Evolutionary conservation across 2,888 invertebrate species (phyloP).

Genomic region (Ochropacha duplaris): DNA sequence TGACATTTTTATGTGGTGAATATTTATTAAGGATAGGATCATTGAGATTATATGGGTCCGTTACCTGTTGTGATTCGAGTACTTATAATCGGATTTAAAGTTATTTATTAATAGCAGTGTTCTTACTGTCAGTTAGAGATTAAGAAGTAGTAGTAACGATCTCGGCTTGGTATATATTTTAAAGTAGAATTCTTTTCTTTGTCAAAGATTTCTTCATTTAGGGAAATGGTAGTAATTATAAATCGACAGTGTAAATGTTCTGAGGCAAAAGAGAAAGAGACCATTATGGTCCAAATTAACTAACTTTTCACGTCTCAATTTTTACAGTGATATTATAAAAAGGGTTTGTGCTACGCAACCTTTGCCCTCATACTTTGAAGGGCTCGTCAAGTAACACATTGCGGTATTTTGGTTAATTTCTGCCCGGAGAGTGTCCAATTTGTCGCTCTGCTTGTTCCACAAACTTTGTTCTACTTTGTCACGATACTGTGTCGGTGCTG

Average conservation of each 20-base stretch:
- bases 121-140: too few species aligned
- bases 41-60: background rate
- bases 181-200: too few species aligned
- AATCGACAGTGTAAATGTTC: too few species aligned
- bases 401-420: constrained; percentile 31
- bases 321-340: background rate
- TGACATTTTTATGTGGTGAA: background rate
- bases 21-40: background rate
- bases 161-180: too few species aligned
- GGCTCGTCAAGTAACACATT: constrained; percentile 22
- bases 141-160: too few species aligned
- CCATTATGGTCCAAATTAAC: too few species aligned
- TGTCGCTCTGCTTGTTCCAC: constrained; percentile 36
- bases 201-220: too few species aligned
- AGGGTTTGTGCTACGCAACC: background rate
- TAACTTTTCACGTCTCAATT: background rate
- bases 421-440: constrained; percentile 35
- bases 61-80: too few species aligned
- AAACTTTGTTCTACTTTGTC: constrained; percentile 29
- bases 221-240: too few species aligned
- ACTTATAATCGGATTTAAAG: background rate
- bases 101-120: too few species aligned
- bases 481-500: constrained; percentile 25
- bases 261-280: too few species aligned
- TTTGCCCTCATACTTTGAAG: constrained; percentile 23